Evolutionary conservation across 2,113 vertebrate species (phyloP), one percentile per base, ranked within the genome.

Genomic region (Ranitomeya imitator): DNA sequence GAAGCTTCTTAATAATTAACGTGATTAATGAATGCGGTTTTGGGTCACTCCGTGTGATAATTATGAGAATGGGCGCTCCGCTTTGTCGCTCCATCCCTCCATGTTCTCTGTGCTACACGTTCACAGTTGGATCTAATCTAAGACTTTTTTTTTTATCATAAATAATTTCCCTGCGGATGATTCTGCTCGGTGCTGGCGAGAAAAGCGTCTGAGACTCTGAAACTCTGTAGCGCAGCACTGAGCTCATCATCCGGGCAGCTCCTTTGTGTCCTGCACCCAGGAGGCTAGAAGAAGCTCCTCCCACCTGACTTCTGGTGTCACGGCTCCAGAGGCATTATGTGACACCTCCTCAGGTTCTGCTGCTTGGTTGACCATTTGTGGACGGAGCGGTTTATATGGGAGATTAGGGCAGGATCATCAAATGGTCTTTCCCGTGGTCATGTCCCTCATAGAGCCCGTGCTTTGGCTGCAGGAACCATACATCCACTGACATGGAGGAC

Each of bases 91-190:
- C 88, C 63, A 71, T 16, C 85, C 45, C 81, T 92, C 89, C 89
- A 76, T 52, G 61, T 60, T 81, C 60, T 16, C 14, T 89, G 81
- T 90, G 83, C 87, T 91, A 86, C 21, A 65, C 61, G 83, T 90
- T 92, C 92, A 90, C 92, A 92, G 92, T 79, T 1, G 86, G 92
- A 92, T 89, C 89, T 91, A 89, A 89, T 90, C 90, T 91, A 92
- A 71, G 90, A 90, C 37, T 90, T 10, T 82, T 9, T 9, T 82
- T 93, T 91, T 90, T 92, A 90, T 91, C 59, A 26, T 89, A 54
- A 91, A 85, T 88, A 88, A 91, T 85, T 83, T 85, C 88, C 84
- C 83, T 76, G n/a, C 2, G 3, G 11, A 23, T 21, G 23, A 5
- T 26, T 69, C 23, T 13, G 67, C n/a, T 26, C 67, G 0, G 67